These are phyloP conservation scores for Scaptomyza graminum DNA, from an alignment of 1,140 invertebrate genomes.

Conservation along the genomic window DNA sequence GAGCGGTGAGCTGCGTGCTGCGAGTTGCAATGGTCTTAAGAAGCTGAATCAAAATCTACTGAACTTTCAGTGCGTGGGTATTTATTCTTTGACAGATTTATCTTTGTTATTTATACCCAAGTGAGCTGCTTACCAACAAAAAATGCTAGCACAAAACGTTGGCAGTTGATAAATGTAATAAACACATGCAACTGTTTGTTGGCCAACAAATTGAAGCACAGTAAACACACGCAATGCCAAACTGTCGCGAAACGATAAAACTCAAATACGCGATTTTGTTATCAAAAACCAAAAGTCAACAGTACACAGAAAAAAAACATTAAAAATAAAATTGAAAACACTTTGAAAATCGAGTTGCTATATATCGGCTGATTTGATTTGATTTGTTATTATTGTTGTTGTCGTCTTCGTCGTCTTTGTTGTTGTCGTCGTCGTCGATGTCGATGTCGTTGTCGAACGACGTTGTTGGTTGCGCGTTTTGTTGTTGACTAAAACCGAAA, in stretches of 20 bases:
- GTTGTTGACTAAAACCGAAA: conserved; percentile 71
- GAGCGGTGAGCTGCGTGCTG: background rate
- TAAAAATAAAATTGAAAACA: background rate
- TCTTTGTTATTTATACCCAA: background rate
- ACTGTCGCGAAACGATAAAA: background rate
- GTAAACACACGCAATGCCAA: background rate
- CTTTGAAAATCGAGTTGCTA: background rate
- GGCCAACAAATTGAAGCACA: background rate
- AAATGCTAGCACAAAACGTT: conserved; percentile 3
- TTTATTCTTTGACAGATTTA: background rate
- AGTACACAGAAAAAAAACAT: background rate
- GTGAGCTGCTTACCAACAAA: background rate
- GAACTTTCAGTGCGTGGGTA: background rate
- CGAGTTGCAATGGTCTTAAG: background rate
- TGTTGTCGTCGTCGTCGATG: no score
- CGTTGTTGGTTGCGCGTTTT: conserved; percentile 61
- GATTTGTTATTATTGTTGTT: background rate
- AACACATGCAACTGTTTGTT: background rate
- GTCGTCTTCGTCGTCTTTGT: no score
- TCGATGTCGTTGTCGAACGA: conserved; percentile 21
- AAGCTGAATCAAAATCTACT: background rate
- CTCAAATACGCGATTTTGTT: background rate
- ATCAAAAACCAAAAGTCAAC: background rate
- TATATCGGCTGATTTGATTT: conserved; percentile 1
- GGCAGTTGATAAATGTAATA: conserved; percentile 1